Base-by-base conservation (phyloP, 2,797 vertebrate genomes). In the Sebastes trivittatus region DNA sequence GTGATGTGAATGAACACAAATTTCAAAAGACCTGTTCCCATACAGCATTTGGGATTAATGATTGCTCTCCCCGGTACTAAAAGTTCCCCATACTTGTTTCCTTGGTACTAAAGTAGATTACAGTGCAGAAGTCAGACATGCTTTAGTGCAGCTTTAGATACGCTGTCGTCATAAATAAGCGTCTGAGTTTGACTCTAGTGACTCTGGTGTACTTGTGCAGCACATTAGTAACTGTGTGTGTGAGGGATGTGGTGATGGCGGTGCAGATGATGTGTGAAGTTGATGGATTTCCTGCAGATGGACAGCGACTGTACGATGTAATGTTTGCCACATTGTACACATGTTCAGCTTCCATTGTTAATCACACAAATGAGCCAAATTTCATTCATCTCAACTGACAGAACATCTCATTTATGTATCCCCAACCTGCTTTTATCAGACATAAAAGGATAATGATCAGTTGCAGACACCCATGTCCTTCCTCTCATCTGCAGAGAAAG, bases 361-460 rank as follows among this genome's bases (percentile, higher is more conserved):
- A 29, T 56, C 11, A 32, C 70, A 66, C 18, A 16, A 32, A 36
- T 32, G 60, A 30, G 29, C 8, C 55, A 58, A 34, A 62, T 46
- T 60, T 34, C 7, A 38, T 74, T 30, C 59, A 38, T 56, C 42
- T 61, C 3, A 11, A n/a, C 36, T 13, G 25, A 67, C 36, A 56
- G 58, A 75, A 42, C 22, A 69, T 59, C 49, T 42, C 30, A 13
- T 74, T 55, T 38, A 13, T 42, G n/a, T 20, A 13, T 67, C 11
- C 5, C 10, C 30, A 38, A 32, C 34, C 20, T 23, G 4, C 38
- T 34, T 61, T 59, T 66, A 63, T 58, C 22, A 20, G 27, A 56
- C 65, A 78, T 69, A 4, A 78, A 77, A 67, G 36, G 11, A 34
- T 83, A 46, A 78, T 72, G 64, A 85, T 75, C 36, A 25, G 32